Evolutionary conservation across 2,797 vertebrate genomes (phyloP), one percentile per base, ranked within the genome.

Genomic region (Buceros bicornis): DNA sequence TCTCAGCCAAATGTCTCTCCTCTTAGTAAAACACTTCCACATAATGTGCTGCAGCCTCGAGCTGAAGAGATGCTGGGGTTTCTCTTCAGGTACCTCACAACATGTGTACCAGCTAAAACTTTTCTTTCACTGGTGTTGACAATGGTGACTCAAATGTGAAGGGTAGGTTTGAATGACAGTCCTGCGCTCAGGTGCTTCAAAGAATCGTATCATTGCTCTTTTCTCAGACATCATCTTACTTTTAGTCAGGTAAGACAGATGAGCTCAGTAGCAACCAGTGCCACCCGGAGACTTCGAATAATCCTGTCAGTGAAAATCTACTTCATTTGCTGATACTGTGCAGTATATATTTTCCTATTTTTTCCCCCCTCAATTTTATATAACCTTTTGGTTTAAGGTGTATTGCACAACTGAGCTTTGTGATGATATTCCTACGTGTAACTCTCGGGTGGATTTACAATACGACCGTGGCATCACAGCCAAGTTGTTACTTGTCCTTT

Each of bases 391-490:
- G 6, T 83, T 85, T 65, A 29, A 81, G 74, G 40, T 67, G 4
- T 4, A 4, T 24, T 54, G 29, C 18, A 28, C 26, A 58, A 53
- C 33, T 66, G 43, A 82, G 42, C 18, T 84, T 48, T 50, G 26
- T 82, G 64, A 17, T 58, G 24, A 15, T 73, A 33, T 42, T 86
- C 11, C 18, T 26, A 26, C 37, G 10, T 12, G 33, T 35, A 13
- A 37, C 8, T 81, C n/a, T 47, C 16, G 25, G 37, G 45, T 76
- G 31, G 35, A 11, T 83, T 87, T 62, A 17, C 2, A 8, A 37
- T 13, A 12, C 1, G 24, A 29, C 6, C 28, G 1, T 17, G 64
- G 7, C n/a, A 8, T 33, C n/a, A 2, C 6, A 25, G 17, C 35
- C 19, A 6, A 45, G 8, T 31, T 58, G 13, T 56, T 37, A 29